Base-by-base conservation (phyloP, 2,797 vertebrate species). In the Coranthus polyacanthus region DNA sequence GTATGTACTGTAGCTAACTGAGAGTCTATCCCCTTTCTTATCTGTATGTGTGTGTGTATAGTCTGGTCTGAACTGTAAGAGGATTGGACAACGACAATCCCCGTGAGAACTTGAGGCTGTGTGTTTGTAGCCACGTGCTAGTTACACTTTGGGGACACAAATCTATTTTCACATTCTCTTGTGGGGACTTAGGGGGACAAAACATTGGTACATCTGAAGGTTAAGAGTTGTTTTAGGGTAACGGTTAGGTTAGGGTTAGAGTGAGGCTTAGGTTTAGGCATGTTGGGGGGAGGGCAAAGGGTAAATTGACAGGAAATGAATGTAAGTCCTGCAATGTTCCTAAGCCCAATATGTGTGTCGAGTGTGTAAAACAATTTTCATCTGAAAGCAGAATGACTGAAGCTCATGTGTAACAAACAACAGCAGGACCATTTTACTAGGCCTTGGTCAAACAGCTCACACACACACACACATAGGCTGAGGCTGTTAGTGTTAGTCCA, bases 11-110 rank as follows among this genome's bases (percentile, higher is more conserved):
- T 38, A 36, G 12, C 12, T 62, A 26, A 51, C 32, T 55, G 5
- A 52, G 3, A 39, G 50, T 46, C 17, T 34, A 22, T n/a, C 26
- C 44, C 39, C 34, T 13, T 16, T 22, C 12, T 20, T 15, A 24
- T 37, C 24, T 21, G 15, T 65, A 45, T 42, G 29, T 41, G 16
- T 38, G 57, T 51, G 42, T 50, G 38, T 20, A 7, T 53, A 6
- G 55, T 63, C 75, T 68, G 26, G 22, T 57, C 42, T 42, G 56
- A 60, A 61, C 72, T 65, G n/a, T 87, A 88, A 88, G 78, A 88
- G 83, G 81, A 88, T 85, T 90, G 68, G 17, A 55, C 26, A 47
- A n/a, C n/a, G 34, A 45, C 61, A 75, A 62, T 68, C 81, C 57
- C 55, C 44, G 47, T 38, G 37, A 68, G 64, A 72, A 66, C 52